Conservation (phyloP, 2,113 vertebrate genomes). For the Grantiella picta region DNA sequence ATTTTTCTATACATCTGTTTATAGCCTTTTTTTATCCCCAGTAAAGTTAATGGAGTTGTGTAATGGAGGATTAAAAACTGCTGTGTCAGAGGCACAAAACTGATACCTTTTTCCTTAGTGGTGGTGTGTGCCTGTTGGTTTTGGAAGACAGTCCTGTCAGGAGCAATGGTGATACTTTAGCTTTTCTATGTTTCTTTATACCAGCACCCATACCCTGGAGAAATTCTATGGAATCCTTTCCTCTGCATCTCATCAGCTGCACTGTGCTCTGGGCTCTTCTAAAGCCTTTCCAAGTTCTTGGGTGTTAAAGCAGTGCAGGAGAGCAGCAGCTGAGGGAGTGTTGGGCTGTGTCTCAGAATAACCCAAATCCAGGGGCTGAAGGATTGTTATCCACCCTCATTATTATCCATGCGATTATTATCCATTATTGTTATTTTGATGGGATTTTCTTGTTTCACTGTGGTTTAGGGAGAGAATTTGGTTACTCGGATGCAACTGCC, state of each 20-base stretch:
- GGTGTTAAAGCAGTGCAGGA: neutral
- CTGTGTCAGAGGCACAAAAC: neutral
- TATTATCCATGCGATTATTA: no score
- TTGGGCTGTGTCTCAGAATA: neutral
- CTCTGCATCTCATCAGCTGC: neutral
- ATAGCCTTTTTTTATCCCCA: rapidly evolving
- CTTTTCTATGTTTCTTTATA: neutral
- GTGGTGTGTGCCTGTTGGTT: neutral
- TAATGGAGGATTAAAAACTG: neutral
- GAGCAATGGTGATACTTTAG: neutral
- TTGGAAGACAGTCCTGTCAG: neutral
- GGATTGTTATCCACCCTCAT: neutral
- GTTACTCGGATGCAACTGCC: neutral
- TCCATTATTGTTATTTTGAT: no score
- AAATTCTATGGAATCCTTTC: neutral
- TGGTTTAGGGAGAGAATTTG: neutral
- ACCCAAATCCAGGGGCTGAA: neutral
- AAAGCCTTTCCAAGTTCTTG: neutral
- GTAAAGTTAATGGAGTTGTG: neutral
- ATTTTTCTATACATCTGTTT: neutral
- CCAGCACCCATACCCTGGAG: neutral
- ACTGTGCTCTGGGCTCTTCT: neutral
- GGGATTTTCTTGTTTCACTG: neutral
- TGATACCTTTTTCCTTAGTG: neutral
- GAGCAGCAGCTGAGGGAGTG: neutral